Conservation (phyloP, 1,140 invertebrate genomes). For the Zaprionus capensis region DNA sequence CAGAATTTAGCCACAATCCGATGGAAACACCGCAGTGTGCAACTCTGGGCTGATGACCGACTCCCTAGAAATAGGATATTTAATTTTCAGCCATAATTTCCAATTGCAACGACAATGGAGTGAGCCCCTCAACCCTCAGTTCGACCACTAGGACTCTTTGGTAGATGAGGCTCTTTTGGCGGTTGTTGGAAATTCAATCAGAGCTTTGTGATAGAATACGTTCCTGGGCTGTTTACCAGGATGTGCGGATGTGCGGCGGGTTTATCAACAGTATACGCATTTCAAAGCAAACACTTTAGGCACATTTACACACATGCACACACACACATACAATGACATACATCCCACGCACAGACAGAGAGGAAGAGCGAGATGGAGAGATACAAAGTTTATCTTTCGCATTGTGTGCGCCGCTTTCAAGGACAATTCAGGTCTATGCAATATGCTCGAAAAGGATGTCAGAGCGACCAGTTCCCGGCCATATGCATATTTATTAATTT, state of each 20-base stretch:
- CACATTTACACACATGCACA: constrained; percentile 53
- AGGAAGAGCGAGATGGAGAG: constrained; percentile 20
- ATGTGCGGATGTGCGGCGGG: constrained; percentile 42
- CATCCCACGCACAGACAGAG: neutral
- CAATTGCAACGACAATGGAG: constrained; percentile 32
- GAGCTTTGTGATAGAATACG: constrained; percentile 15
- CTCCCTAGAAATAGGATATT: constrained; percentile 51
- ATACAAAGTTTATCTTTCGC: constrained; percentile 71
- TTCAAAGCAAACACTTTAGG: constrained; percentile 79
- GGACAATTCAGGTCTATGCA: constrained; percentile 55
- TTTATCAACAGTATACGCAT: constrained; percentile 78
- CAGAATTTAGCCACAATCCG: constrained; percentile 10
- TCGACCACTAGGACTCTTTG: neutral
- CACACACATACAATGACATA: constrained; percentile 19
- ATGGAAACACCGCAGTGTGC: constrained; percentile 8
- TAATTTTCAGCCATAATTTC: constrained; percentile 77
- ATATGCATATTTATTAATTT: constrained; percentile 77
- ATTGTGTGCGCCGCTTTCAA: constrained; percentile 56
- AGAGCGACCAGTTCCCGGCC: constrained; percentile 24
- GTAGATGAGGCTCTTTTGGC: constrained; percentile 27
- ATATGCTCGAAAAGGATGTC: constrained; percentile 32
- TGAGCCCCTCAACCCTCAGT: neutral
- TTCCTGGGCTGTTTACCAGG: neutral
- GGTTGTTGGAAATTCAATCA: constrained; percentile 74
- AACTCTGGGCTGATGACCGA: neutral